Evolutionary conservation across 2,888 invertebrate genomes (phyloP).

Genomic region (Dromius quadrimaculatus): DNA sequence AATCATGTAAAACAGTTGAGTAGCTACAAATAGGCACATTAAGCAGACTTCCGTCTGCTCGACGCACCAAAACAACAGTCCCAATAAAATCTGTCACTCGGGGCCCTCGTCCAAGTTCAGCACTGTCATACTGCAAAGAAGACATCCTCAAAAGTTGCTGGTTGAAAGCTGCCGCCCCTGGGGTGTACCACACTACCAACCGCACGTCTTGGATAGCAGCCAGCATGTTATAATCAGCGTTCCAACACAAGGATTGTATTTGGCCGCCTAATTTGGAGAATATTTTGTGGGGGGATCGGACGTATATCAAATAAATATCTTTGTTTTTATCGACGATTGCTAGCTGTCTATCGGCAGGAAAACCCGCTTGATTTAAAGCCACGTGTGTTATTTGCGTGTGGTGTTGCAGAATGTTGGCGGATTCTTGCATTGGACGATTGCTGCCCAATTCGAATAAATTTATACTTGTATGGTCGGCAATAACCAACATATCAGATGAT

Average conservation of each 20-base stretch:
- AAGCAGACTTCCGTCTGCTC: constrained; percentile 90
- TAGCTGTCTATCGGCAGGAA: constrained; percentile 81
- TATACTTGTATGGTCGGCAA: constrained; percentile 86
- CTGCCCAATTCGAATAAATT: constrained; percentile 87
- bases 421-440: constrained; percentile 79
- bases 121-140: constrained; percentile 69
- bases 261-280: constrained; percentile 79
- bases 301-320: constrained; percentile 86
- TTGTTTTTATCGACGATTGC: constrained; percentile 90
- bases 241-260: constrained; percentile 74
- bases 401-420: constrained; percentile 81
- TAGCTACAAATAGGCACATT: constrained; percentile 80
- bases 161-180: constrained; percentile 79
- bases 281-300: constrained; percentile 75
- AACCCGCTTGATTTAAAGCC: constrained; percentile 87
- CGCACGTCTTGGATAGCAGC: constrained; percentile 84
- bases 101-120: constrained; percentile 89
- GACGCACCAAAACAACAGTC: constrained; percentile 84
- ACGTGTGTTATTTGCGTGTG: constrained; percentile 84
- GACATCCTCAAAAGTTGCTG: constrained; percentile 76
- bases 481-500: constrained; percentile 87
- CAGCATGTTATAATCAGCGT: constrained; percentile 81
- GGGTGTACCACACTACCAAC: constrained; percentile 86
- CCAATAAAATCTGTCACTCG: constrained; percentile 85
- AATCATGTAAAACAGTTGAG: constrained; percentile 70